Conservation (phyloP, 2,888 invertebrate species). For the Pandemis heparana region DNA sequence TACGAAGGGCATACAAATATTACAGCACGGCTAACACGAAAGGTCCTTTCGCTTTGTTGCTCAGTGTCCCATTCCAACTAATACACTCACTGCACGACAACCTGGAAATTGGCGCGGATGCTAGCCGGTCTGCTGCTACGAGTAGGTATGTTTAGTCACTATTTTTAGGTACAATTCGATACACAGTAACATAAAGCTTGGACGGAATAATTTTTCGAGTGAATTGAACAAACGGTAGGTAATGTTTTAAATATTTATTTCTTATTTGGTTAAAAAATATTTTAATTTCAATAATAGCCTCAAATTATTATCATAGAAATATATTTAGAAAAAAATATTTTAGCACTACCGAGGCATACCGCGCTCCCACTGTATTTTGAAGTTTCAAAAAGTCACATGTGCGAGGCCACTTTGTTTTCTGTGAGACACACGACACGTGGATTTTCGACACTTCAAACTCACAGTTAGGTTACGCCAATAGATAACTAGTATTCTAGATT, state of each 20-base stretch:
- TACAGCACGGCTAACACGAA: neutral
- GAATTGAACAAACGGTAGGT: constrained; percentile 2
- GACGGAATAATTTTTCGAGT: neutral
- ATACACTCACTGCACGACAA: neutral
- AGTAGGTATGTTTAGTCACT: neutral
- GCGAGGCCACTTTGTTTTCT: no score
- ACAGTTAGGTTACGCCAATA: no score
- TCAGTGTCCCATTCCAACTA: neutral
- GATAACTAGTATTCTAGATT: no score
- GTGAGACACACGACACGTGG: no score
- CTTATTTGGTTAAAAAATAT: neutral
- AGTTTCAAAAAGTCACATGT: no score
- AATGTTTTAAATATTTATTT: neutral
- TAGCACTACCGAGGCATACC: neutral
- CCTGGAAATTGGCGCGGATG: neutral
- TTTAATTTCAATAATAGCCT: neutral
- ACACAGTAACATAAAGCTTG: neutral
- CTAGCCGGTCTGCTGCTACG: neutral
- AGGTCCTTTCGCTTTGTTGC: neutral
- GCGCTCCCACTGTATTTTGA: no score
- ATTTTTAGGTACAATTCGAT: neutral
- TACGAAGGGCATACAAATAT: neutral
- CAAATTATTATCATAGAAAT: neutral
- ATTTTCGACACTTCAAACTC: no score
- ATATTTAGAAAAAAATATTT: neutral